These are phyloP conservation scores for Crambe crambe DNA, from an alignment of 37 sponge, comb jelly and placozoan genomes.

Conservation along the genomic window DNA sequence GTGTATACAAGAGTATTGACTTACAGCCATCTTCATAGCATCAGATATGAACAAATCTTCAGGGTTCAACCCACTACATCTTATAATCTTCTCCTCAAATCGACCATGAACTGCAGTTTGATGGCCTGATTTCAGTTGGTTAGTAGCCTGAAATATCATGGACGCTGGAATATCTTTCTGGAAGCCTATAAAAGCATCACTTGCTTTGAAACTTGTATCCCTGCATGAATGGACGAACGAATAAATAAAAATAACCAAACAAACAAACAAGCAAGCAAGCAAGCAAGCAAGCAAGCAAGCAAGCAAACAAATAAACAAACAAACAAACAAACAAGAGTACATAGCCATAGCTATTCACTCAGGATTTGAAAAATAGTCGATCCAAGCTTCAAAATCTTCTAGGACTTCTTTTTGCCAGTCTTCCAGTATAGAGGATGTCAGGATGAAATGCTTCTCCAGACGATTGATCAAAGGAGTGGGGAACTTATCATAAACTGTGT, in stretches of 20 bases:
- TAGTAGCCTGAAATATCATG: slow-evolving; percentile 74
- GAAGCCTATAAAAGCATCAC: slow-evolving; percentile 81
- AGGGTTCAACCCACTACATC: background rate
- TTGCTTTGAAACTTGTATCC: slow-evolving; percentile 17
- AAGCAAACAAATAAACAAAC: background rate
- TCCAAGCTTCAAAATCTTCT: slow-evolving; percentile 52
- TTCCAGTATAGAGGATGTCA: slow-evolving; percentile 60
- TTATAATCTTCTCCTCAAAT: background rate
- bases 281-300: background rate
- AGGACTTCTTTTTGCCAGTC: slow-evolving; percentile 42
- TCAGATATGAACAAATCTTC: too few species aligned
- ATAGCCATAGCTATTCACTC: background rate
- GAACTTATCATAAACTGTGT: slow-evolving; percentile 77
- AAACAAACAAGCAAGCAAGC: background rate
- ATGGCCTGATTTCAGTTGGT: background rate
- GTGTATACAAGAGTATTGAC: background rate
- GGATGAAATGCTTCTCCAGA: slow-evolving; percentile 89
- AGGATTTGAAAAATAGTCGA: slow-evolving; percentile 20
- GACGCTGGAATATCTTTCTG: slow-evolving; percentile 79
- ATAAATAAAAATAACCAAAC: background rate
- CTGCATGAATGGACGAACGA: background rate
- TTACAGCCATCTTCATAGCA: background rate
- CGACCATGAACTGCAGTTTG: background rate
- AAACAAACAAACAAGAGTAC: background rate
- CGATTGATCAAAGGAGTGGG: slow-evolving; percentile 92